These are phyloP conservation scores for Pachliopta kotzebuea DNA, from an alignment of 2,888 invertebrate genomes.

Conservation along the genomic window DNA sequence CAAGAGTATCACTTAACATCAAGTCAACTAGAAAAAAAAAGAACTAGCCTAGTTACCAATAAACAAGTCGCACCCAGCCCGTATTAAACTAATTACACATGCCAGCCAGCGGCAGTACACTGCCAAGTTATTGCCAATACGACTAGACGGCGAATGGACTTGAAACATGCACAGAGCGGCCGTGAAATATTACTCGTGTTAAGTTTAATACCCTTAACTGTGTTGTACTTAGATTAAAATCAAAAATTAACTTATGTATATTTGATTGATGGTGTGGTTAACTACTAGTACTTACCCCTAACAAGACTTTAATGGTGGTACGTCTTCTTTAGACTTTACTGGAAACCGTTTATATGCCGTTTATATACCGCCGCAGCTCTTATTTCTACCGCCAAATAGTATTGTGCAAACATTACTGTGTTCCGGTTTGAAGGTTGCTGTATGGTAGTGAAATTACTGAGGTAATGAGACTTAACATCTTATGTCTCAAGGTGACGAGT, in stretches of 20 bases:
- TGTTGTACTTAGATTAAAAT: neutral
- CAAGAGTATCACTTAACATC: neutral
- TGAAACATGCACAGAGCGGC: neutral
- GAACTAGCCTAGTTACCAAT: neutral
- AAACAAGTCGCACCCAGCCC: conserved; percentile 1
- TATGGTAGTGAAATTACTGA: too few relatives aligned
- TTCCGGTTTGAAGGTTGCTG: too few relatives aligned
- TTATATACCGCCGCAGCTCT: too few relatives aligned
- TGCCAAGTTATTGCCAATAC: conserved; percentile 3
- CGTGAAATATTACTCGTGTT: neutral
- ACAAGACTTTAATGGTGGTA: too few relatives aligned
- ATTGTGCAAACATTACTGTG: too few relatives aligned
- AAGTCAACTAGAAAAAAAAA: neutral
- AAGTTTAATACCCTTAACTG: neutral
- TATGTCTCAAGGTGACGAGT: too few relatives aligned
- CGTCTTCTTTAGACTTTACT: too few relatives aligned
- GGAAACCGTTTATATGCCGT: too few relatives aligned
- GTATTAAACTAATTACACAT: neutral
- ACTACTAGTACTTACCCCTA: too few relatives aligned
- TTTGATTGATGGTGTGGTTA: too few relatives aligned
- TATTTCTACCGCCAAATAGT: too few relatives aligned
- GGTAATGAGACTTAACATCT: too few relatives aligned
- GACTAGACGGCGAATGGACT: neutral
- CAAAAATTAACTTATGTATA: neutral
- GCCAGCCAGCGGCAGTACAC: neutral